phyloP scores from a whole-genome alignment of 1,140 invertebrate genomes.

The Lordiphosa clarofinis region DNA sequence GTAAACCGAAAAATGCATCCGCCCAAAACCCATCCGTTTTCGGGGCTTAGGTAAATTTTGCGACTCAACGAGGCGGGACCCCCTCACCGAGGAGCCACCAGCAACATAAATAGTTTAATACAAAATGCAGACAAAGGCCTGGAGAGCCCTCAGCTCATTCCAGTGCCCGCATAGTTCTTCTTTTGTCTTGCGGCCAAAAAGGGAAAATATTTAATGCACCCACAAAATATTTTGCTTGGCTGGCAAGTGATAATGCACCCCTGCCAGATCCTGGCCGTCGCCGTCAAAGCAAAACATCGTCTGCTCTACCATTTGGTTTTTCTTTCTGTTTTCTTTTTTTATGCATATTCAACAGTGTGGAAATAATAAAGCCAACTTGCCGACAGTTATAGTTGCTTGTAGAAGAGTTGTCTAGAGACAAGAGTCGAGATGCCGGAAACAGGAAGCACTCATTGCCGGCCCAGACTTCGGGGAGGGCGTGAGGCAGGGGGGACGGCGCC shows the following conservation, averaged over 20 bases:
- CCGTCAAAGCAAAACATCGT: constrained; percentile 54
- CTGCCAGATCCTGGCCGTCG: constrained; percentile 22
- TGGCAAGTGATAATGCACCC: constrained; percentile 57
- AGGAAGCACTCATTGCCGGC: constrained; percentile 64
- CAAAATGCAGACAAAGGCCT: constrained; percentile 66
- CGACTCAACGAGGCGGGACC: constrained; percentile 30
- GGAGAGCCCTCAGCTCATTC: constrained; percentile 26
- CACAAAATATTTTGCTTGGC: constrained; percentile 60
- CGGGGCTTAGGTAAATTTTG: constrained; percentile 42
- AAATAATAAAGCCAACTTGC: constrained; percentile 77
- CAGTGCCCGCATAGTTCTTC: constrained; percentile 47
- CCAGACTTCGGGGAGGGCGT: constrained; percentile 14
- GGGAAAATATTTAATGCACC: constrained; percentile 66
- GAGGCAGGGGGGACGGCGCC: constrained; percentile 7
- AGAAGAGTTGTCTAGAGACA: constrained; percentile 57
- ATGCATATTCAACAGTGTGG: constrained; percentile 75
- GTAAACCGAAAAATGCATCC: constrained; percentile 26
- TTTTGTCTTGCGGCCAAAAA: constrained; percentile 39
- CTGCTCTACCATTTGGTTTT: constrained; percentile 2
- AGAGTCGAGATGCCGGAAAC: constrained; percentile 50
- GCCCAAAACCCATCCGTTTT: constrained; percentile 6
- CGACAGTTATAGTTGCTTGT: constrained; percentile 67
- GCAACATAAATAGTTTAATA: constrained; percentile 65
- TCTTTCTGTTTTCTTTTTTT: constrained; percentile 22
- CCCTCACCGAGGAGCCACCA: constrained; percentile 18